Percentiles rank a stretch among this genome's conserved stretches.
phyloP scores from a whole-genome alignment of 2,888 invertebrate species.

The Xanthia icteritia region DNA sequence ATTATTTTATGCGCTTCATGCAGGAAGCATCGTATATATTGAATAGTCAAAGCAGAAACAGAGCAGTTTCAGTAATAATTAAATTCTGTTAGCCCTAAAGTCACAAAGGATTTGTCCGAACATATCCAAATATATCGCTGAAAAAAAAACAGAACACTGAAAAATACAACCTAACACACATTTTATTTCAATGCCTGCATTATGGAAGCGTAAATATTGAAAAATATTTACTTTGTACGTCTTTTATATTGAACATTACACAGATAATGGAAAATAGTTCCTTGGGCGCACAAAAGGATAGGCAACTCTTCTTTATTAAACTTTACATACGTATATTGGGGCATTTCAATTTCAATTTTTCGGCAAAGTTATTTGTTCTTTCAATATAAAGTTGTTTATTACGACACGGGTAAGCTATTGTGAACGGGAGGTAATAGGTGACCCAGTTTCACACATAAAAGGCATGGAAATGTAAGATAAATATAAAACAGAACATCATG shows the following conservation, averaged over 20 bases:
- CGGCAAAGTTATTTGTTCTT: conserved; percentile 55
- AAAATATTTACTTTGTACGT: conserved; percentile 61
- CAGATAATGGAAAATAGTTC: conserved; percentile 63
- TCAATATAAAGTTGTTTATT: conserved; percentile 61
- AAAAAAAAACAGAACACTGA: conserved; percentile 36
- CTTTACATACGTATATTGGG: conserved; percentile 45
- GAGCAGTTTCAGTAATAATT: conserved; percentile 21
- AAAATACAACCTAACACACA: conserved; percentile 37
- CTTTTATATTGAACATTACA: conserved; percentile 57
- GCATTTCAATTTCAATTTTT: conserved; percentile 57
- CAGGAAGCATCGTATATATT: conserved; percentile 12
- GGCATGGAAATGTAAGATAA: conserved; percentile 43
- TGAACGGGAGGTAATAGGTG: conserved; percentile 43
- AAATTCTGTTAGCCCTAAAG: conserved; percentile 36
- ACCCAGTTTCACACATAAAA: conserved; percentile 56
- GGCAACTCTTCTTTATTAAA: conserved; percentile 53
- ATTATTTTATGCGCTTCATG: conserved; percentile 20
- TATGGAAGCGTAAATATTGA: conserved; percentile 57
- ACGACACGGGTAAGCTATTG: conserved; percentile 42
- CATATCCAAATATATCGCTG: conserved; percentile 8
- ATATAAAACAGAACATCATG: conserved; percentile 50
- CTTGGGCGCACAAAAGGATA: conserved; percentile 41
- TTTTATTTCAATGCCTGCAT: conserved; percentile 50
- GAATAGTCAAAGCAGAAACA: conserved; percentile 38
- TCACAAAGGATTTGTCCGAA: conserved; percentile 38